Evolutionary conservation across 64 coral and sea anemone genomes (phyloP).

Genomic region (Pachyseris speciosa): DNA sequence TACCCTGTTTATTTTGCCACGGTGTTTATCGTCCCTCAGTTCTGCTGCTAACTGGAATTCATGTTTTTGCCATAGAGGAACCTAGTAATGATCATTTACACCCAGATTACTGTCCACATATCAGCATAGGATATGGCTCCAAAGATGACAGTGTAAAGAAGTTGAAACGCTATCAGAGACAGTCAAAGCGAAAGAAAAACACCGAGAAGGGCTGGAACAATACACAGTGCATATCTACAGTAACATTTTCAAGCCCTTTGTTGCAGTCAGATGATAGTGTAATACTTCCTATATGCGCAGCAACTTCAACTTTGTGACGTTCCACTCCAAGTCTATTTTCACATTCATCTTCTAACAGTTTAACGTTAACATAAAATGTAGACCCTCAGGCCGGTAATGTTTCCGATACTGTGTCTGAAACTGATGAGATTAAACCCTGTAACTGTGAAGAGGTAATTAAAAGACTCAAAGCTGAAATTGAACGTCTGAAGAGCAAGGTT

Average conservation of each 20-base stretch:
- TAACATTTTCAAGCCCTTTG: neutral
- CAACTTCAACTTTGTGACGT: neutral
- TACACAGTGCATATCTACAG: neutral
- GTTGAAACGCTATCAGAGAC: slow-evolving; percentile 36
- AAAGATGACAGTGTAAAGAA: slow-evolving; percentile 11
- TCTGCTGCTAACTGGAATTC: too few relatives aligned
- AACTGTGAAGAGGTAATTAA: neutral
- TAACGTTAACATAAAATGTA: slow-evolving; percentile 2
- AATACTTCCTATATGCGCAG: neutral
- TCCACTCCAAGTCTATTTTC: slow-evolving; percentile 15
- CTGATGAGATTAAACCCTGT: neutral
- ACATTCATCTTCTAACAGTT: slow-evolving; percentile 6
- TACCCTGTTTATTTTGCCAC: too few relatives aligned
- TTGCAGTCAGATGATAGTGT: slow-evolving; percentile 1
- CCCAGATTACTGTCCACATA: slow-evolving; percentile 2
- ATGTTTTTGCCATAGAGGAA: neutral
- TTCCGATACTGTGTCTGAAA: neutral
- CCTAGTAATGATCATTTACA: slow-evolving; percentile 8
- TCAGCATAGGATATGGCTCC: slow-evolving; percentile 4
- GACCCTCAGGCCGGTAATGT: neutral
- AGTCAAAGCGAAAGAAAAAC: neutral
- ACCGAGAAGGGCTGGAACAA: neutral
- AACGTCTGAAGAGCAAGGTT: neutral
- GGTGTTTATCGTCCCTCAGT: too few relatives aligned
- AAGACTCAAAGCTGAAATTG: neutral